Evolutionary conservation across 1,140 invertebrate species (phyloP).

Genomic region (Gryllus bimaculatus): DNA sequence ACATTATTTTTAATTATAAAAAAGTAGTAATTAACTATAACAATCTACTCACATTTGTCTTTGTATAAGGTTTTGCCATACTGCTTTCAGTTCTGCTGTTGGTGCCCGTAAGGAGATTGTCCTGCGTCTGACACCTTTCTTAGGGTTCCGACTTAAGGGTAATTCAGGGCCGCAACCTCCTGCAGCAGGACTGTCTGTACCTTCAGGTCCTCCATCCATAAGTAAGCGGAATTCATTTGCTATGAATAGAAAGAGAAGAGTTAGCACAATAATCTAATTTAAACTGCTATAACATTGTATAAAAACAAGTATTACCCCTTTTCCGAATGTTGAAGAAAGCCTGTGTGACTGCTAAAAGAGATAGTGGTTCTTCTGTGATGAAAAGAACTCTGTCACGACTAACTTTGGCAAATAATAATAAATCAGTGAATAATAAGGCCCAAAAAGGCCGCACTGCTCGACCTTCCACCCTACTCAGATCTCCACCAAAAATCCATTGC

Average conservation of each 20-base stretch:
- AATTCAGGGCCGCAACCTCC: conserved; percentile 53
- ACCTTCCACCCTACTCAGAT: conserved; percentile 68
- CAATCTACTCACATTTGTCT: conserved; percentile 64
- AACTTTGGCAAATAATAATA: conserved; percentile 73
- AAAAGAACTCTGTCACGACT: conserved; percentile 74
- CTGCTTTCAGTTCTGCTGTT: conserved; percentile 70
- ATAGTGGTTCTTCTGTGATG: conserved; percentile 74
- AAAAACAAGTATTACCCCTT: conserved; percentile 45
- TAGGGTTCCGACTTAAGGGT: conserved; percentile 37
- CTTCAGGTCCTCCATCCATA: conserved; percentile 48
- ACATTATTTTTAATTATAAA: too few species aligned
- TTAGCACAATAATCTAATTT: conserved; percentile 15
- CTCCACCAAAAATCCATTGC: conserved; percentile 80
- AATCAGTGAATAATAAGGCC: conserved; percentile 72
- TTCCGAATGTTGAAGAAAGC: conserved; percentile 75
- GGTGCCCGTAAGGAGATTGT: conserved; percentile 65
- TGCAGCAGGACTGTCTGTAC: conserved; percentile 48
- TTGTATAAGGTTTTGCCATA: conserved; percentile 81
- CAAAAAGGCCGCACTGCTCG: conserved; percentile 69
- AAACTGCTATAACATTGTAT: not conserved
- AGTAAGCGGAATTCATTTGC: conserved; percentile 56
- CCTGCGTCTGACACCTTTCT: conserved; percentile 47
- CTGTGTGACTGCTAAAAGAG: conserved; percentile 63
- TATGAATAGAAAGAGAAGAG: conserved; percentile 31
- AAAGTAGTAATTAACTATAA: too few species aligned